Evolutionary conservation across 2,888 invertebrate genomes (phyloP).

Genomic region (Amblyjoppa proteus): DNA sequence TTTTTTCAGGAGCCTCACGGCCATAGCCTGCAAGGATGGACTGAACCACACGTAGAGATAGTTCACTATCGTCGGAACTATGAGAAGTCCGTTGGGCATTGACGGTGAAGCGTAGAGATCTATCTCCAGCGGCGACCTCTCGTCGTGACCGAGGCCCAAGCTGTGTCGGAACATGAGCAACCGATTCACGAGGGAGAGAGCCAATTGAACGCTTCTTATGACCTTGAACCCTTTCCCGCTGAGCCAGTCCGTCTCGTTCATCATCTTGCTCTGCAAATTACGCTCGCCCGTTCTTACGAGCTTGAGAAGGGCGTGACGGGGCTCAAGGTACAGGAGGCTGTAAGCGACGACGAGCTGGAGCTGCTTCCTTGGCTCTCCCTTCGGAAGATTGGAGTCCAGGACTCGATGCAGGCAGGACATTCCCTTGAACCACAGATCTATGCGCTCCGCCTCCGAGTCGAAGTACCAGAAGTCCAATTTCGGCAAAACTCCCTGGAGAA

Average conservation of each 20-base stretch:
- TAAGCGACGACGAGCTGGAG: constrained; percentile 82
- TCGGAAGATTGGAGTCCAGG: constrained; percentile 78
- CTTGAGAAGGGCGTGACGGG: constrained; percentile 82
- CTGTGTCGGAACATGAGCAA: constrained; percentile 83
- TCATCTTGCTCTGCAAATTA: constrained; percentile 82
- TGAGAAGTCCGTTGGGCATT: constrained; percentile 83
- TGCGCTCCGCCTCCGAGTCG: constrained; percentile 79
- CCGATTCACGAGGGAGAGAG: constrained; percentile 83
- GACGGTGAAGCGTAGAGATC: constrained; percentile 84
- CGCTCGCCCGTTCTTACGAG: constrained; percentile 82
- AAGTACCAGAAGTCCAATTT: constrained; percentile 84
- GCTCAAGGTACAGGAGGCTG: constrained; percentile 82
- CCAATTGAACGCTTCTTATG: constrained; percentile 83
- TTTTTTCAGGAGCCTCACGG: constrained; percentile 86
- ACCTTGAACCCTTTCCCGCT: constrained; percentile 83
- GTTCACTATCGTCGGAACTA: constrained; percentile 86
- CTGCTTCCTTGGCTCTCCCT: constrained; percentile 81
- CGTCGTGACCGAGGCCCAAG: constrained; percentile 77
- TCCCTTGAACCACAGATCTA: constrained; percentile 82
- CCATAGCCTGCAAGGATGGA: constrained; percentile 86
- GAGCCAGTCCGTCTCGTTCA: constrained; percentile 84
- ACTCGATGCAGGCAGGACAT: constrained; percentile 83
- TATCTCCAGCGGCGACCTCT: constrained; percentile 82
- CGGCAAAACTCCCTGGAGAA: constrained; percentile 82
- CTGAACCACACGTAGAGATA: constrained; percentile 87